phyloP scores from a whole-genome alignment of 1,140 invertebrate genomes.

The Trigoniulus corallinus region DNA sequence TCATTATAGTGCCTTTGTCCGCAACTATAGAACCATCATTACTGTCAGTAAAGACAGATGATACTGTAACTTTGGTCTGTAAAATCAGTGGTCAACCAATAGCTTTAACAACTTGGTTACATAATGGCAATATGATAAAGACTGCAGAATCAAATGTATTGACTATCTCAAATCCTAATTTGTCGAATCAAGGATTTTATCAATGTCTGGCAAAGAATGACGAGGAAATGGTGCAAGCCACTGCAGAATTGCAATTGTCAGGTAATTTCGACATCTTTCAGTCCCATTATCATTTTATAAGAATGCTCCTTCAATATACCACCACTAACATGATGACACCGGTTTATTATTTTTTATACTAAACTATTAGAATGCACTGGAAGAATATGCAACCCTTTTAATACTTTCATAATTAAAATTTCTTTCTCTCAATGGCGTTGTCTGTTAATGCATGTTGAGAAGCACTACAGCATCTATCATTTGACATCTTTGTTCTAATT shows the following conservation, averaged over 20 bases:
- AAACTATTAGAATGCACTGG: too few relatives aligned
- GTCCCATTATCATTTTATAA: too few relatives aligned
- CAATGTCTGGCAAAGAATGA: slow-evolving; percentile 30
- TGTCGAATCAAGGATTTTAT: slow-evolving; percentile 45
- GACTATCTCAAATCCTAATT: slow-evolving; percentile 32
- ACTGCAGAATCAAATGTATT: slow-evolving; percentile 11
- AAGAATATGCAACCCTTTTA: too few relatives aligned
- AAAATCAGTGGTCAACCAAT: slow-evolving; percentile 58
- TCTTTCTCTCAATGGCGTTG: too few relatives aligned
- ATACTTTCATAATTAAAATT: too few relatives aligned
- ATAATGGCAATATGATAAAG: slow-evolving; percentile 55
- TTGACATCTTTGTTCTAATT: neutral
- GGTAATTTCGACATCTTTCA: slow-evolving; percentile 19
- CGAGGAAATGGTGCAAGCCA: slow-evolving; percentile 22
- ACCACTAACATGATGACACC: too few relatives aligned
- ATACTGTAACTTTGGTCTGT: slow-evolving; percentile 64
- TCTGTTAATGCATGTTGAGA: too few relatives aligned
- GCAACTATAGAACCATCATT: slow-evolving; percentile 3
- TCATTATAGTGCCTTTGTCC: neutral
- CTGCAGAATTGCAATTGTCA: slow-evolving; percentile 25
- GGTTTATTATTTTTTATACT: too few relatives aligned
- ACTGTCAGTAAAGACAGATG: slow-evolving; percentile 45
- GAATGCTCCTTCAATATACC: too few relatives aligned
- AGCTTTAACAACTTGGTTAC: slow-evolving; percentile 55
- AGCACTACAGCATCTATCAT: too few relatives aligned